phyloP scores from a whole-genome alignment of 2,888 invertebrate species.

The Osmoderma eremita region DNA sequence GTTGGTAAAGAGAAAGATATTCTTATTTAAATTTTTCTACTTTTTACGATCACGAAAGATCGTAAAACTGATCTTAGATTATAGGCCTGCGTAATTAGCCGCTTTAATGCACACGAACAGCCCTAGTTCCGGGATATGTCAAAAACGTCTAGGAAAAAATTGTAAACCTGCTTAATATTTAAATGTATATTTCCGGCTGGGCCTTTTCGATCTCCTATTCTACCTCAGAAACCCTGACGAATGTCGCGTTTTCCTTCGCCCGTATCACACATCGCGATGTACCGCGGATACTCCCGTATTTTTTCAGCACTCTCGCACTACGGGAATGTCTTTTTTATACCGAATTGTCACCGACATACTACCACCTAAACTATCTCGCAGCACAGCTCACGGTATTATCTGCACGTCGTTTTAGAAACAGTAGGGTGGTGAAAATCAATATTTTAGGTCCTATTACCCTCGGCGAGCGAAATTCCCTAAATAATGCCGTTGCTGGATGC shows the following conservation, averaged over 20 bases:
- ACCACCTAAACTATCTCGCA: conserved; percentile 1
- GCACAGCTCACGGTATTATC: conserved; percentile 16
- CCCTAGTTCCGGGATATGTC: not conserved
- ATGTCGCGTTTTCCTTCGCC: not conserved
- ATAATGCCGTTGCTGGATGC: conserved; percentile 12
- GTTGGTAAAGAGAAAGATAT: not conserved
- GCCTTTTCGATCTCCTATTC: not conserved
- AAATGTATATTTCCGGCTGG: conserved; percentile 9
- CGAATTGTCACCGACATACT: conserved; percentile 21
- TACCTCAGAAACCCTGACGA: not conserved
- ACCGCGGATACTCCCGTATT: not conserved
- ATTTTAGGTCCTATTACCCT: conserved; percentile 55
- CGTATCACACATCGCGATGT: conserved; percentile 3
- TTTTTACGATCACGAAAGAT: not conserved
- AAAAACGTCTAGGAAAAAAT: conserved; percentile 16
- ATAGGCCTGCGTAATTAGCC: not conserved
- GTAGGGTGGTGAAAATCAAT: conserved; percentile 60
- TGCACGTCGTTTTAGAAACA: conserved; percentile 13
- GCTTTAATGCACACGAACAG: not conserved
- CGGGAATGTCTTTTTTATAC: conserved; percentile 1
- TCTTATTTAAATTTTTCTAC: no score
- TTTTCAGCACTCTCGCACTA: conserved; percentile 2
- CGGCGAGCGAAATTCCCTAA: conserved; percentile 54
- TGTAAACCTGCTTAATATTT: conserved; percentile 27
- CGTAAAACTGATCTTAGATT: no score